Percentiles rank a stretch among this genome's conserved stretches.
phyloP scores from a whole-genome alignment of 92 coral and sea anemone genomes.

The Desmophyllum pertusum region DNA sequence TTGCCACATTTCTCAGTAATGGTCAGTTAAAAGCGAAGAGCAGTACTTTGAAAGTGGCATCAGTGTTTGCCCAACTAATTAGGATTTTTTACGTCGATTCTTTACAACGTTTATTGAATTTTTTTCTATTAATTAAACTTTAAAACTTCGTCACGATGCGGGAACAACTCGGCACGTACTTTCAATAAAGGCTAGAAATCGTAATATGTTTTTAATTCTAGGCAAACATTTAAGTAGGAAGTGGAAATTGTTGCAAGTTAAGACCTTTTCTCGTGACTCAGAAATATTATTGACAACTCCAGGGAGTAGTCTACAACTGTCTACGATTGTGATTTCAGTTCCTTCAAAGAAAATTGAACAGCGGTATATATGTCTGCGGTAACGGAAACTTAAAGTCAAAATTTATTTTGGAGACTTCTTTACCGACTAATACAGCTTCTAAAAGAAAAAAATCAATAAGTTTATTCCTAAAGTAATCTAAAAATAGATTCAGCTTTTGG shows the following conservation, averaged over 20 bases:
- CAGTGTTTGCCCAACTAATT: neutral
- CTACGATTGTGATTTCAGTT: neutral
- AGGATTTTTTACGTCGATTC: neutral
- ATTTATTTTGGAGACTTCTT: neutral
- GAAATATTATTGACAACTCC: neutral
- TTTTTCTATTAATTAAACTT: neutral
- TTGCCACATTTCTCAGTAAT: neutral
- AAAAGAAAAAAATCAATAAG: neutral
- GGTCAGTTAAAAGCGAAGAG: neutral
- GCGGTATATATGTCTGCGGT: neutral
- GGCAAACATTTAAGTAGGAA: neutral
- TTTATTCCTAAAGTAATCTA: neutral
- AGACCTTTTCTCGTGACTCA: neutral
- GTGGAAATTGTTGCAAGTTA: neutral
- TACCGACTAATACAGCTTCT: neutral
- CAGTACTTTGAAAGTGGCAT: neutral
- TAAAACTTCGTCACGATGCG: neutral
- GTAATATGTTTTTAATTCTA: neutral
- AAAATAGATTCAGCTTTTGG: neutral
- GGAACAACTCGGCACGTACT: neutral
- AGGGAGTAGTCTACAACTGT: neutral
- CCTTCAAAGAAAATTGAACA: neutral
- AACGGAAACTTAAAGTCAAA: conserved; percentile 2
- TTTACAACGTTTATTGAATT: neutral
- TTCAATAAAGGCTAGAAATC: neutral